These are phyloP conservation scores for Platycheirus rosarum DNA, from an alignment of 2,888 invertebrate species.

Conservation along the genomic window DNA sequence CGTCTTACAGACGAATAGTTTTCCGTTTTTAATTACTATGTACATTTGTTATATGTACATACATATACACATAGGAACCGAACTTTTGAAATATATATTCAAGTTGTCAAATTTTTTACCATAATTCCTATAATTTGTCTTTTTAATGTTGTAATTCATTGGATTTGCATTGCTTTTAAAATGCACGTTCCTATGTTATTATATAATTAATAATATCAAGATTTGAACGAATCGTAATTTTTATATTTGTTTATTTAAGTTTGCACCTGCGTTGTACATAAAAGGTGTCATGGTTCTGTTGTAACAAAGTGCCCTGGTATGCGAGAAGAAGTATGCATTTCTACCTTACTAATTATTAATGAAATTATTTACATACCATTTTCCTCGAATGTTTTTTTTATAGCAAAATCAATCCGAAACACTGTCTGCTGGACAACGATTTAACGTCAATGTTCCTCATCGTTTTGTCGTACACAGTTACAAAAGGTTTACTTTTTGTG, in stretches of 20 bases:
- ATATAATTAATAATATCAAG: no score
- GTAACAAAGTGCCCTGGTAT: slow-evolving; percentile 99
- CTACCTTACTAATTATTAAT: not conserved
- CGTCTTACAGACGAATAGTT: no score
- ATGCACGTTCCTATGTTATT: no score
- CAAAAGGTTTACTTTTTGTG: slow-evolving; percentile 99
- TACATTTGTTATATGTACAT: no score
- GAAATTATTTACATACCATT: slow-evolving; percentile 5
- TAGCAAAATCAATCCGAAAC: slow-evolving; percentile 85
- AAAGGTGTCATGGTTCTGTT: slow-evolving; percentile 97
- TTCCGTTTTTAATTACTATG: no score
- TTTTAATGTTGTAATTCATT: no score
- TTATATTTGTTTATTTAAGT: slow-evolving; percentile 85
- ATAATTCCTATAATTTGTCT: no score
- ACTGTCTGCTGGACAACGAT: slow-evolving; percentile 89
- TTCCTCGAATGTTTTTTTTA: slow-evolving; percentile 40
- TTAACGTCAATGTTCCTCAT: slow-evolving; percentile 99
- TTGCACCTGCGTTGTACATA: slow-evolving; percentile 99
- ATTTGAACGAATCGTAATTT: not conserved
- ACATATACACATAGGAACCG: no score
- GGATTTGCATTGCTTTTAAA: no score
- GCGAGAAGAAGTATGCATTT: slow-evolving; percentile 89
- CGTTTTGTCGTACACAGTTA: slow-evolving; percentile 97
- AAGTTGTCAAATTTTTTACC: no score
- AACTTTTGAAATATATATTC: no score